phyloP scores from a whole-genome alignment of 1,140 invertebrate genomes.

The Pentalonia nigronervosa region DNA sequence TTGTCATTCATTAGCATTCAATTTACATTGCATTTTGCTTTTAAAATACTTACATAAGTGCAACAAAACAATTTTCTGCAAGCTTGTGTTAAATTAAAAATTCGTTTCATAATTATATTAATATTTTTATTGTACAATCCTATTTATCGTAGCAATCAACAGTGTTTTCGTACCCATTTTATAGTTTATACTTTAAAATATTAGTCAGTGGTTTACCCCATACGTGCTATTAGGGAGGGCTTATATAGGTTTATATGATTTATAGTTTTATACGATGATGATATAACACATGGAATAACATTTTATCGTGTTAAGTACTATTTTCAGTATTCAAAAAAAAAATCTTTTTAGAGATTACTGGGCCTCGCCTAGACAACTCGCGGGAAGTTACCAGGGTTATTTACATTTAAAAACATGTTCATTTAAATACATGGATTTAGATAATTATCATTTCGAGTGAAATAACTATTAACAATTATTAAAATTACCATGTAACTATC shows the following conservation, averaged over 20 bases:
- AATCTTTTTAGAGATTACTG: no score
- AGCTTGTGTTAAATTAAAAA: background rate
- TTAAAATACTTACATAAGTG: background rate
- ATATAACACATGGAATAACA: background rate
- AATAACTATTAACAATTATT: no score
- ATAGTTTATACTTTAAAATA: background rate
- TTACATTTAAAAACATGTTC: no score
- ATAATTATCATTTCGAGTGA: no score
- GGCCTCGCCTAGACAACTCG: no score
- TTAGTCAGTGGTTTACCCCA: background rate
- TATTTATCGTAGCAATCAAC: background rate
- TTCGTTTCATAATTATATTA: background rate
- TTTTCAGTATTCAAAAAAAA: no score
- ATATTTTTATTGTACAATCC: background rate
- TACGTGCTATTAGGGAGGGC: background rate
- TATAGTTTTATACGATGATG: background rate
- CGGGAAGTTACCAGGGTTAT: no score
- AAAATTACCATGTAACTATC: no score
- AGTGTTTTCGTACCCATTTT: background rate
- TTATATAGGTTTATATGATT: background rate
- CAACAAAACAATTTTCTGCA: background rate
- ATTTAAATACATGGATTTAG: no score
- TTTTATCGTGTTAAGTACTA: background rate
- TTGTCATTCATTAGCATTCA: background rate
- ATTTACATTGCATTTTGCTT: background rate